Base-by-base conservation (phyloP, 2,888 invertebrate genomes). In the Suillia variegata region DNA sequence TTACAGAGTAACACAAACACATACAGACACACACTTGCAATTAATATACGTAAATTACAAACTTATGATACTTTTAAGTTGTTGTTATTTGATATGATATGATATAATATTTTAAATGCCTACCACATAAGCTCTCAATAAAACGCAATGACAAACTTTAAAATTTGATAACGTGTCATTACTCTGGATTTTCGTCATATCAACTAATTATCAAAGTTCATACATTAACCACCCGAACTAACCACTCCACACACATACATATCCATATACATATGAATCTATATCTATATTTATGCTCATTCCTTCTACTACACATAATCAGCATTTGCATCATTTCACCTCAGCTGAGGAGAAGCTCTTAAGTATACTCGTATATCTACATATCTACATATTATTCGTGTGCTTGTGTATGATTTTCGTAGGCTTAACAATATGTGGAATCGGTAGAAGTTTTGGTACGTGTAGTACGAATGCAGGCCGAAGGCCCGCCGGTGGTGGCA, bases 351-450 rank as follows among this genome's bases (percentile, higher is more conserved):
- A 49, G 26, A 20, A 52, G 38, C 54, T 18, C 34, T 38, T 38
- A 51, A 17, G 33, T 24, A 31, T 18, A n/a, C 22, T n/a, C 20
- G 15, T 38, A 24, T 62, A 21, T 62, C 38, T 61, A 52, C 33
- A 24, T 42, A n/a, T 34, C 21, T n/a, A n/a, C 57, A 65, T 62
- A 54, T 57, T 47, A 45, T 2, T 49, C 20, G 4, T 45, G 58
- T 63, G 61, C 61, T 72, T 67, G 71, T 74, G 62, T 73, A 68
- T 72, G 71, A 76, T 75, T 72, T 76, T 76, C n/a, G 71, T 80
- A 82, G 82, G 82, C 71, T 75, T 82, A 69, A 78, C 82, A 67
- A 80, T 82, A 74, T 82, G 80, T 77, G 82, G 82, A 75, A 80
- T 82, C 76, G 80, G 80, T 80, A 80, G 82, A 79, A 79, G 77